Base-by-base conservation (phyloP, 2,888 invertebrate genomes). In the Oscheius sp. region DNA sequence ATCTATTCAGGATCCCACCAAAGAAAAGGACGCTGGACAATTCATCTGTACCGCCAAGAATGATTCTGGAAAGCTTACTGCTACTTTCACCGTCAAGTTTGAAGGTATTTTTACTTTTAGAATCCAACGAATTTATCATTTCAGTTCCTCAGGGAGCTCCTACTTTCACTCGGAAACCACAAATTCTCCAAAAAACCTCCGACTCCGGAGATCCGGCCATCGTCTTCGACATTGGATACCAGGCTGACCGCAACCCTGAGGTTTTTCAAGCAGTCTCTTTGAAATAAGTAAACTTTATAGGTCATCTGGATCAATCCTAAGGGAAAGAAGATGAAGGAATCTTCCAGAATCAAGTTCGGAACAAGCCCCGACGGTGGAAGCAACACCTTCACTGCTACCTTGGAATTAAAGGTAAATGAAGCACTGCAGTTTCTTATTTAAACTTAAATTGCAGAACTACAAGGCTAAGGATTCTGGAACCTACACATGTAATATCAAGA, bases 401-500 rank as follows among this genome's bases (percentile, higher is more conserved):
- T 85, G 27, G 86, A 86, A 73, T 82, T 86, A 31, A 86, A 86
- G 75, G 86, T 84, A 27, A 58, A 31, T 2, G 17, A n/a, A 8
- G 10, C 20, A 23, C 4, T 15, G n/a, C 1, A 29, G 52, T 29
- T 5, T 15, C 37, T 5, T 29, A 8, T 15, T 10, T 46, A 68
- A 39, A 4, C 2, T 12, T 17, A 6, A 27, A 46, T 81, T 83
- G 34, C 72, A 86, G 86, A 86, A 86, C 81, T 86, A 86, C 82
- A 86, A 86, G 75, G 86, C 86, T 48, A 86, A 86, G 75, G 86
- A 86, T 76, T 83, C 82, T 65, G 97, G 97, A 80, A 90, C 96
- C 74, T 98, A 98, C 90, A 96, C 96, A 89, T 96, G 96, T 89
- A 95, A 95, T 87, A 95, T 96, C 86, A 96, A 95, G 89, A 97